Base-by-base conservation (phyloP, 1,140 invertebrate species). In the Lucilia sericata region DNA sequence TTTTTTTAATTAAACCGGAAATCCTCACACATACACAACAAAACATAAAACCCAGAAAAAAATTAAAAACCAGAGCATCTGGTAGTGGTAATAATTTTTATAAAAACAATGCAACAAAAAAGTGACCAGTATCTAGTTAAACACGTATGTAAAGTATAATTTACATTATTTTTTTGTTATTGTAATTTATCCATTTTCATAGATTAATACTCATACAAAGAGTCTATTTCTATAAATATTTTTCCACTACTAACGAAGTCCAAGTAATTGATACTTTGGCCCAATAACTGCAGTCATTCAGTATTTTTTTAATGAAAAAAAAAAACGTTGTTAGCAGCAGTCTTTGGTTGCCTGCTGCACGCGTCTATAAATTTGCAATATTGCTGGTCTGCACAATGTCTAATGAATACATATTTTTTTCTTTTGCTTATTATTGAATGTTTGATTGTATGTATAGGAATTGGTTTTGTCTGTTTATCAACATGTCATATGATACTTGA, bases 201-300 rank as follows among this genome's bases (percentile, higher is more conserved):
- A 42, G 17, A 47, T 42, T 42, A n/a, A n/a, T 60, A 60, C n/a
- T 60, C 5, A n/a, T n/a, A 78, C 17, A 42, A 42, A 14, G 36
- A 78, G 34, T 34, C 25, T 42, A 30, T 76, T 36, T 76, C 25
- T 30, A 30, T 30, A 30, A 2, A 30, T 30, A 30, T 30, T 2
- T 30, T 30, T 30, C 25, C 25, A 30, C 25, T 30, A 30, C 25
- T 30, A 30, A 30, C 34, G 30, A 19, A 5, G 75, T 78, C n/a
- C 36, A 78, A 78, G 75, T 78, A 78, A 78, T 78, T 78, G 75
- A 78, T 78, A 78, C 75, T 78, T 78, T 78, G 75, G 34, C 75
- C 75, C 36, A 78, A 78, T 78, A 78, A 78, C n/a, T 60, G 55
- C 55, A 60, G 55, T 60, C 55, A 60, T 60, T 60, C 55, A 60